A percentile compares a stretch with the other conserved stretches of the same genome.
Evolutionary conservation across 2,797 vertebrate species (phyloP).

Genomic region (Rhabdomys pumilio): DNA sequence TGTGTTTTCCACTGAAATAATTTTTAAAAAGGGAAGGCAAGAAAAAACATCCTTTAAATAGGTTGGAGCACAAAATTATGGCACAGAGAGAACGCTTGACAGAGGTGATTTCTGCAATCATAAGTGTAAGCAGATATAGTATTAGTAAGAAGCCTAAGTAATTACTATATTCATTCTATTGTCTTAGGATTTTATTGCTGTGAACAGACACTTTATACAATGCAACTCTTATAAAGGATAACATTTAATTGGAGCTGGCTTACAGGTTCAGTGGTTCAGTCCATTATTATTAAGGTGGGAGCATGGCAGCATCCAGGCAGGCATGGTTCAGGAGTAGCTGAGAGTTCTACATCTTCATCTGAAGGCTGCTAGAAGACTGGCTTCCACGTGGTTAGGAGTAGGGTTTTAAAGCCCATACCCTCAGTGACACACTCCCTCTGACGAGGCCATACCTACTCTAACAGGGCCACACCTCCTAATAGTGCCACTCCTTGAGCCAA

Average conservation of each 20-base stretch:
- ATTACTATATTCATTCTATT: background rate
- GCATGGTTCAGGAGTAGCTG: background rate
- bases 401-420: background rate
- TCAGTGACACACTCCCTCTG: background rate
- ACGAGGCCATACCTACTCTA: background rate
- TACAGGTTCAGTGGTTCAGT: background rate
- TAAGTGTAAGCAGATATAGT: background rate
- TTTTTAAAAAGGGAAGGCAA: background rate
- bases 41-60: constrained; percentile 27
- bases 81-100: background rate
- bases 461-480: background rate
- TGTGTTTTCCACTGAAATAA: background rate
- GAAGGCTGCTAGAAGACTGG: background rate
- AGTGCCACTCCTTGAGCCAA: background rate
- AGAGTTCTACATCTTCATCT: background rate
- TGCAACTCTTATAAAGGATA: background rate
- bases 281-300: background rate
- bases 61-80: background rate
- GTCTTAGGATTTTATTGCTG: background rate
- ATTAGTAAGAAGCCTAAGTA: background rate
- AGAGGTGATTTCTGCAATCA: background rate
- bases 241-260: background rate
- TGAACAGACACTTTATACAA: background rate
- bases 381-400: background rate
- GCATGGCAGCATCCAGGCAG: background rate